Evolutionary conservation across 2,113 vertebrate species (phyloP).

Genomic region (Alligator sinensis): DNA sequence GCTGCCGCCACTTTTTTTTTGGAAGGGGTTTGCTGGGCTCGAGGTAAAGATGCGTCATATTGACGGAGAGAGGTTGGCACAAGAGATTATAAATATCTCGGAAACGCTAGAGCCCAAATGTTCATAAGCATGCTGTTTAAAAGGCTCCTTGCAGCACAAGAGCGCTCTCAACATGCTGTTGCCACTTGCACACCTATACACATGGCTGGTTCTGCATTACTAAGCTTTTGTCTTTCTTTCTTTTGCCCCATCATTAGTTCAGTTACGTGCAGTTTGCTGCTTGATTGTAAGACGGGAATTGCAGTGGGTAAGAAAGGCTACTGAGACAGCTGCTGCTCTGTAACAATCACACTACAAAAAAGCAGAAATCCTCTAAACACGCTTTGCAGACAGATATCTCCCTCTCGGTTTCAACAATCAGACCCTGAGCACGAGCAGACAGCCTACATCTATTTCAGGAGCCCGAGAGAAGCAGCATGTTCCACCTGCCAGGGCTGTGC

Average conservation of each 20-base stretch:
- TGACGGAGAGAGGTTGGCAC: neutral
- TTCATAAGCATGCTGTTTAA: neutral
- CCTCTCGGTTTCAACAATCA: neutral
- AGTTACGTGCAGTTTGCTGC: neutral
- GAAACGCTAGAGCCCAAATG: neutral
- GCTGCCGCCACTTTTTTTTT: conserved; percentile 28
- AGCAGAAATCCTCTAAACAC: neutral
- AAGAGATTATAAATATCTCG: neutral
- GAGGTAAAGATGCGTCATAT: neutral
- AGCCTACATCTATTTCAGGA: rapidly evolving
- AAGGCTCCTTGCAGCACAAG: neutral
- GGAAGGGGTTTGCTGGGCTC: conserved; percentile 27
- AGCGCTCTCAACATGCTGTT: neutral
- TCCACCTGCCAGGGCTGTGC: rapidly evolving
- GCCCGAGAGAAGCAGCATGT: neutral
- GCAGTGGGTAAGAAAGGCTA: neutral
- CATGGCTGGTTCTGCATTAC: neutral
- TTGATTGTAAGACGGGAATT: neutral
- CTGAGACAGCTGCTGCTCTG: rapidly evolving
- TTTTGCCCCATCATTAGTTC: neutral
- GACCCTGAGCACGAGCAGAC: neutral
- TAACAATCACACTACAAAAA: neutral
- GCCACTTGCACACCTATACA: neutral
- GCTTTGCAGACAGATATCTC: neutral
- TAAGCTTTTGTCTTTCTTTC: neutral